Conservation (phyloP, 2,888 invertebrate genomes). For the Eledone cirrhosa region DNA sequence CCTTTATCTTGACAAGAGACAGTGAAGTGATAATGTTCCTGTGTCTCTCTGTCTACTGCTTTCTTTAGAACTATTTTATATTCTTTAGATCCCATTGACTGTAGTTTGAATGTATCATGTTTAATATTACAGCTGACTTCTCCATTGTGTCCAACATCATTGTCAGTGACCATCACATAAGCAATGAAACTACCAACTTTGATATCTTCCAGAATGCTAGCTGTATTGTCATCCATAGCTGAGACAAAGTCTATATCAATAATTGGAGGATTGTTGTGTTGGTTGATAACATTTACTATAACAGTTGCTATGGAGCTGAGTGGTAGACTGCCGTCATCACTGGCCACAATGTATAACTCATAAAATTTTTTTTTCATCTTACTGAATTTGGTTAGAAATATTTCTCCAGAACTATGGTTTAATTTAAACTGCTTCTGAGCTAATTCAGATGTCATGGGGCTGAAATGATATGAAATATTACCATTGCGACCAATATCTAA, state of each 20-base stretch:
- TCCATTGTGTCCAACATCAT: no score
- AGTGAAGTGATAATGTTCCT: no score
- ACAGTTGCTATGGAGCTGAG: constrained; percentile 45
- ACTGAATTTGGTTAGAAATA: constrained; percentile 38
- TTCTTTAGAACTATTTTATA: no score
- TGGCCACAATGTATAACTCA: constrained; percentile 37
- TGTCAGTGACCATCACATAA: no score
- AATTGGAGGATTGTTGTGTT: constrained; percentile 93
- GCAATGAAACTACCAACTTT: constrained; percentile 46
- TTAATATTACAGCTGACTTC: no score
- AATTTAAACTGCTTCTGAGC: constrained; percentile 38
- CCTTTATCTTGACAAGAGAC: no score
- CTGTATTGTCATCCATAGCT: constrained; percentile 34
- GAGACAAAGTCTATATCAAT: constrained; percentile 43
- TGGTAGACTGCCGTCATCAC: constrained; percentile 46
- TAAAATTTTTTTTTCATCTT: constrained; percentile 34
- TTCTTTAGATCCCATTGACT: no score
- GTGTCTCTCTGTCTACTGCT: no score
- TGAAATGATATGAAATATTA: constrained; percentile 67
- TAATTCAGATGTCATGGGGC: constrained; percentile 34
- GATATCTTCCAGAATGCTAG: constrained; percentile 44
- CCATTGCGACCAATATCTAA: constrained; percentile 83
- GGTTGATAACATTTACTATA: constrained; percentile 74
- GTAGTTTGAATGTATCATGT: no score
- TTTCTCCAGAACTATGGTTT: constrained; percentile 42